Percentiles rank a stretch among this genome's conserved stretches.
These are phyloP conservation scores for Lithophane semibrunnea DNA, from an alignment of 2,888 invertebrate genomes.

Conservation along the genomic window DNA sequence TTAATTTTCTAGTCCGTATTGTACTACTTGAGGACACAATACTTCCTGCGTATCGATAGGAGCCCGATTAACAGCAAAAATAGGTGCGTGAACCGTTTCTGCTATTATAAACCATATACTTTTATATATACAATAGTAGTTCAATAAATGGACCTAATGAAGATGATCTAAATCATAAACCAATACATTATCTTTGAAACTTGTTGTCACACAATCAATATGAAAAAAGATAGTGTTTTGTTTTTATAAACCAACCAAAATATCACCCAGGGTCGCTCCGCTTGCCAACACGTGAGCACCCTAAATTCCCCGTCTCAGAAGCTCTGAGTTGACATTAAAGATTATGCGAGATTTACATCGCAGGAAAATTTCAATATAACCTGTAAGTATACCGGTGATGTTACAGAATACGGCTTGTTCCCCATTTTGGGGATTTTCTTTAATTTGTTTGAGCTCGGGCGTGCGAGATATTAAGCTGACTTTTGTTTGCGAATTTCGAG, in stretches of 20 bases:
- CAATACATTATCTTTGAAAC: neutral
- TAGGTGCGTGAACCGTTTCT: neutral
- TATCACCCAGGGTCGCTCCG: conserved; percentile 46
- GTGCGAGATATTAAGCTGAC: conserved; percentile 53
- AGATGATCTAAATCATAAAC: neutral
- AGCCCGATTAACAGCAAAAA: neutral
- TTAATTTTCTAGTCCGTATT: neutral
- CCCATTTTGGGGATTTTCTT: conserved; percentile 66
- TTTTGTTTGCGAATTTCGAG: conserved; percentile 55
- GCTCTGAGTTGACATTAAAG: conserved; percentile 75
- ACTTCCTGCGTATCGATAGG: neutral
- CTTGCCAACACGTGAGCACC: conserved; percentile 44
- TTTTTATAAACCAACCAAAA: neutral
- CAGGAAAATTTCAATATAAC: conserved; percentile 72
- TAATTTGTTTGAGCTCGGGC: conserved; percentile 72
- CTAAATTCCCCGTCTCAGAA: conserved; percentile 61
- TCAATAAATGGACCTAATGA: no score
- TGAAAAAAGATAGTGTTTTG: neutral
- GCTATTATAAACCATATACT: no score
- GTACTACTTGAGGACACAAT: neutral
- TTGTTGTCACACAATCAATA: neutral
- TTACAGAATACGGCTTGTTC: conserved; percentile 38
- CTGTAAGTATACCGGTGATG: conserved; percentile 45
- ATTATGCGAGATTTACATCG: conserved; percentile 72
- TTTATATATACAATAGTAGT: no score